Evolutionary conservation across 2,797 vertebrate genomes (phyloP).

Genomic region (Acipenser oxyrinchus): DNA sequence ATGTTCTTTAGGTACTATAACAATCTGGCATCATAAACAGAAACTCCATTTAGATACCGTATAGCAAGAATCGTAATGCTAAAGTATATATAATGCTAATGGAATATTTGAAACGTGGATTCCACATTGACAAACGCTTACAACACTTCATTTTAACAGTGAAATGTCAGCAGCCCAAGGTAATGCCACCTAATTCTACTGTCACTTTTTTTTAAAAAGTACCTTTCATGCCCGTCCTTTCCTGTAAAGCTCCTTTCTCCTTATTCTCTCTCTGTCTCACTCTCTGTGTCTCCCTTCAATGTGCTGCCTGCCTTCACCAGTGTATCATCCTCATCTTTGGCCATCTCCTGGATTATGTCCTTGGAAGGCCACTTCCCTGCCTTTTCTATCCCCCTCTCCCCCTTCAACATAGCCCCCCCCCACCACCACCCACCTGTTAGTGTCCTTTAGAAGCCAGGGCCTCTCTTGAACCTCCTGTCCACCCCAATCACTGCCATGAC

Average conservation of each 20-base stretch:
- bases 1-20: too few relatives aligned
- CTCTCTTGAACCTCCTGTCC: slow-evolving; percentile 83
- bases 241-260: slow-evolving; percentile 9
- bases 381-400: slow-evolving; percentile 30
- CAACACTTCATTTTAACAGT: background rate
- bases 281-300: slow-evolving; percentile 20
- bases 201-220: background rate
- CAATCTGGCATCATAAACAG: too few relatives aligned
- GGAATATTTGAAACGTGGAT: too few relatives aligned
- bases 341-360: slow-evolving; percentile 49
- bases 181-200: too few relatives aligned
- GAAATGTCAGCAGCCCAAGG: background rate
- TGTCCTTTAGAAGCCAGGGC: slow-evolving; percentile 84
- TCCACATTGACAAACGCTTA: background rate
- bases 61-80: too few relatives aligned
- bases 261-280: background rate
- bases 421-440: slow-evolving; percentile 80
- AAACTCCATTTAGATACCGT: too few relatives aligned
- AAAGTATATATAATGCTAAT: too few relatives aligned
- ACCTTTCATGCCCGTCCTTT: background rate
- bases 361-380: slow-evolving; percentile 40
- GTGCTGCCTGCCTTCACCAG: slow-evolving; percentile 24
- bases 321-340: slow-evolving; percentile 45
- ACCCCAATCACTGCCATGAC: slow-evolving; percentile 88
- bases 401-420: slow-evolving; percentile 68